These are phyloP conservation scores for Rhopalosiphum padi DNA, from an alignment of 1,140 invertebrate species.

Conservation along the genomic window DNA sequence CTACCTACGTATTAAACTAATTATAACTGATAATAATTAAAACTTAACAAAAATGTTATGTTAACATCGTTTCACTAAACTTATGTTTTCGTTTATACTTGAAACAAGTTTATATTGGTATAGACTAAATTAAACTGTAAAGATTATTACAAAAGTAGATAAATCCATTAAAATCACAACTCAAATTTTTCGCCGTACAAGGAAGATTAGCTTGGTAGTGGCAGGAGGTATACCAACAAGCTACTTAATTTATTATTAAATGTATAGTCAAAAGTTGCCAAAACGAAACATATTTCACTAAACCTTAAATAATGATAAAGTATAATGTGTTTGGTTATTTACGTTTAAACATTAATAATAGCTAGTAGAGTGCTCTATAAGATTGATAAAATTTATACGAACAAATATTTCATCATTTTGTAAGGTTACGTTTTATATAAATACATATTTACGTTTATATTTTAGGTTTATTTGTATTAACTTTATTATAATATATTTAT, in stretches of 20 bases:
- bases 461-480: not conserved
- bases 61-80: not conserved
- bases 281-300: not conserved
- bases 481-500: not conserved
- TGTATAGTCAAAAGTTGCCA: not conserved
- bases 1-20: not conserved
- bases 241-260: not conserved
- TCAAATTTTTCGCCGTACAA: not conserved
- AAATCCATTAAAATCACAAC: slow-evolving; percentile 37
- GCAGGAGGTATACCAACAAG: not conserved
- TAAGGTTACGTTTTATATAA: not conserved
- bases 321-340: not conserved
- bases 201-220: not conserved
- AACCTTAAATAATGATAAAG: not conserved
- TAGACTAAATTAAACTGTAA: not conserved
- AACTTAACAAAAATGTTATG: not conserved
- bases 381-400: not conserved
- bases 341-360: not conserved
- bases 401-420: not conserved
- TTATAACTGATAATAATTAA: not conserved
- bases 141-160: not conserved
- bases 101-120: not conserved
- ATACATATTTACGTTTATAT: no score
- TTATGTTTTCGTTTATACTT: not conserved
- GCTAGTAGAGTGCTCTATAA: not conserved